phyloP scores from a whole-genome alignment of 2,888 invertebrate species.

The Myathropa florea region DNA sequence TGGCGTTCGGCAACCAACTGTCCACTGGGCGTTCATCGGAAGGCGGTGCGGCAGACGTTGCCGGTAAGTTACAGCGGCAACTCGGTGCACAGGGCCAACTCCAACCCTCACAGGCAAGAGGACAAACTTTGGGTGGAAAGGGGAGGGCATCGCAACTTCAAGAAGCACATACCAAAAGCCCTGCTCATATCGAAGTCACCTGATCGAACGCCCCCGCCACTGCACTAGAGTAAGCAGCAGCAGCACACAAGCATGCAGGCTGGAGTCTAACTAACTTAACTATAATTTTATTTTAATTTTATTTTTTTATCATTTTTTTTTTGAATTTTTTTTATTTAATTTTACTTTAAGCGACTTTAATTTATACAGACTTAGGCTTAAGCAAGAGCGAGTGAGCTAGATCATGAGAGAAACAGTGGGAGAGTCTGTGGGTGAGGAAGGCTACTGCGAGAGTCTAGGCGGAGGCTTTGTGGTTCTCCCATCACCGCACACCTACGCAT shows the following conservation, averaged over 20 bases:
- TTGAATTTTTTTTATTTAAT: slow-evolving; percentile 34
- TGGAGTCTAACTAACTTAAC: slow-evolving; percentile 54
- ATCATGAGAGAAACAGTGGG: neutral
- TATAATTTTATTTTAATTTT: slow-evolving; percentile 34
- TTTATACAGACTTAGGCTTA: slow-evolving; percentile 52
- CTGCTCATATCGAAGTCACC: slow-evolving; percentile 77
- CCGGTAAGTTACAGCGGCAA: slow-evolving; percentile 15
- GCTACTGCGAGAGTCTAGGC: slow-evolving; percentile 17
- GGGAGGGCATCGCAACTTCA: slow-evolving; percentile 67
- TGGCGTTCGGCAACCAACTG: slow-evolving; percentile 89
- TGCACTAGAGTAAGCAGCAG: slow-evolving; percentile 74
- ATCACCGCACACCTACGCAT: neutral
- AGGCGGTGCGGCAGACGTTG: slow-evolving; percentile 72
- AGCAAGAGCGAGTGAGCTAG: slow-evolving; percentile 37
- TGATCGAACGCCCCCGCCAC: slow-evolving; percentile 80
- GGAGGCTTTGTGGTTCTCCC: neutral
- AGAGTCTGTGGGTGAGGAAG: neutral
- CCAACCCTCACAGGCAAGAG: neutral
- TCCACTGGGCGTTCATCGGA: slow-evolving; percentile 78
- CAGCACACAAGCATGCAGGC: slow-evolving; percentile 51
- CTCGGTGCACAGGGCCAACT: neutral
- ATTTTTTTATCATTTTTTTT: slow-evolving; percentile 40
- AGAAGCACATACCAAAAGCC: slow-evolving; percentile 79
- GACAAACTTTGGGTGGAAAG: slow-evolving; percentile 2
- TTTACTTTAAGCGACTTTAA: slow-evolving; percentile 41